phyloP scores from a whole-genome alignment of 2,888 invertebrate species.

The Erannis defoliaria region DNA sequence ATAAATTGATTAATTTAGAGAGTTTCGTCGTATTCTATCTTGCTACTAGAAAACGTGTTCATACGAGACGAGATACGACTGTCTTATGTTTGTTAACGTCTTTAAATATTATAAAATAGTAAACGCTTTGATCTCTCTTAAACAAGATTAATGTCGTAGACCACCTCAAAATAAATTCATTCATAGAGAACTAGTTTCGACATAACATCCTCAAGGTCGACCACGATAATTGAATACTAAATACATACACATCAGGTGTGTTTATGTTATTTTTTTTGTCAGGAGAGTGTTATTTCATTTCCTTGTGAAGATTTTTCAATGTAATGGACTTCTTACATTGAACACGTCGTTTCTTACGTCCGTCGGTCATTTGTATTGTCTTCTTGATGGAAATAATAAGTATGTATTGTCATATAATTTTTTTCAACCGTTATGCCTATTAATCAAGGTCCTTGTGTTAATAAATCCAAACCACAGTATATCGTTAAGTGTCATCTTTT shows the following conservation, averaged over 20 bases:
- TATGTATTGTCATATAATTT: too few species aligned
- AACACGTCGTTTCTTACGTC: too few species aligned
- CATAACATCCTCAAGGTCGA: constrained; percentile 25
- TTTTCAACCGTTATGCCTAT: too few species aligned
- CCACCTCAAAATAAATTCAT: constrained; percentile 15
- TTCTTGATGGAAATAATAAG: too few species aligned
- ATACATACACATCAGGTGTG: constrained; percentile 11
- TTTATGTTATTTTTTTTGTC: constrained; percentile 8
- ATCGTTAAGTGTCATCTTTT: too few species aligned
- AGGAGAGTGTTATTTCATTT: constrained; percentile 9
- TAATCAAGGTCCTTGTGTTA: too few species aligned
- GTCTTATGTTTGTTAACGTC: background rate
- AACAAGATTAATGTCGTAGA: background rate
- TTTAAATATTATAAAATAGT: background rate
- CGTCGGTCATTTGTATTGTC: too few species aligned
- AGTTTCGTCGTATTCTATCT: background rate
- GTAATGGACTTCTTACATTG: too few species aligned
- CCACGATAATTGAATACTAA: constrained; percentile 25
- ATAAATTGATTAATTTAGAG: too few species aligned
- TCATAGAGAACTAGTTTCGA: constrained; percentile 24
- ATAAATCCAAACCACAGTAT: too few species aligned
- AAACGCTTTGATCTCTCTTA: background rate
- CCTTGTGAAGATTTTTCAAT: too few species aligned
- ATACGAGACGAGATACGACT: background rate
- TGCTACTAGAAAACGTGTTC: background rate